These are phyloP conservation scores for Macaria notata DNA, from an alignment of 2,888 invertebrate genomes.

Conservation along the genomic window DNA sequence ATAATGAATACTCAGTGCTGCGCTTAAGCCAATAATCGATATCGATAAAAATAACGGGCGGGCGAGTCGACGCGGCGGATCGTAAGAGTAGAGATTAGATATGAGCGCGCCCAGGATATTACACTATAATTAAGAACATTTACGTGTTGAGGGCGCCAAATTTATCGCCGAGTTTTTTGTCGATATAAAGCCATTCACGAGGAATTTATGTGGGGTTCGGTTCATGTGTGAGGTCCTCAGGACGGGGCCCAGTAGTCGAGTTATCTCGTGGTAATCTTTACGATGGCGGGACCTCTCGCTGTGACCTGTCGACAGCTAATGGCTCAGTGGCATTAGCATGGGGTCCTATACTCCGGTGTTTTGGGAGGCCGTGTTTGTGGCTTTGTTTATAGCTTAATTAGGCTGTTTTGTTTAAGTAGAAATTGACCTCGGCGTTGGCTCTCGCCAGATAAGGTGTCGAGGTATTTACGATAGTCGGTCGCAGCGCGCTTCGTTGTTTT, in stretches of 20 bases:
- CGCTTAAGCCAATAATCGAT: conserved; percentile 57
- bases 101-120: conserved; percentile 70
- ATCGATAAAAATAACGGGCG: conserved; percentile 49
- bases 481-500: conserved; percentile 57
- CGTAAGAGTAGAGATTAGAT: conserved; percentile 76
- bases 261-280: conserved; percentile 81
- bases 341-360: conserved; percentile 59
- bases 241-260: conserved; percentile 69
- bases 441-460: conserved; percentile 77
- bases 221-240: conserved; percentile 72
- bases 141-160: conserved; percentile 80
- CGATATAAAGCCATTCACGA: conserved; percentile 74
- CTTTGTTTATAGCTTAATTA: conserved; percentile 82
- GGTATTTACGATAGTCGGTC: conserved; percentile 77
- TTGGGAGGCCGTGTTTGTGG: conserved; percentile 75
- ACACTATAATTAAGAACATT: conserved; percentile 80
- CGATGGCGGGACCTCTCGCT: conserved; percentile 72
- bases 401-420: conserved; percentile 78
- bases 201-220: conserved; percentile 73
- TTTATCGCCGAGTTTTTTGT: conserved; percentile 81
- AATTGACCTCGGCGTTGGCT: conserved; percentile 64
- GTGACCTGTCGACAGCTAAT: conserved; percentile 79
- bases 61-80: conserved; percentile 46
- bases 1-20: conserved; percentile 60
- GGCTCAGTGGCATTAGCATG: conserved; percentile 72